phyloP scores from a whole-genome alignment of 2,797 vertebrate genomes.

The Argya squamiceps region DNA sequence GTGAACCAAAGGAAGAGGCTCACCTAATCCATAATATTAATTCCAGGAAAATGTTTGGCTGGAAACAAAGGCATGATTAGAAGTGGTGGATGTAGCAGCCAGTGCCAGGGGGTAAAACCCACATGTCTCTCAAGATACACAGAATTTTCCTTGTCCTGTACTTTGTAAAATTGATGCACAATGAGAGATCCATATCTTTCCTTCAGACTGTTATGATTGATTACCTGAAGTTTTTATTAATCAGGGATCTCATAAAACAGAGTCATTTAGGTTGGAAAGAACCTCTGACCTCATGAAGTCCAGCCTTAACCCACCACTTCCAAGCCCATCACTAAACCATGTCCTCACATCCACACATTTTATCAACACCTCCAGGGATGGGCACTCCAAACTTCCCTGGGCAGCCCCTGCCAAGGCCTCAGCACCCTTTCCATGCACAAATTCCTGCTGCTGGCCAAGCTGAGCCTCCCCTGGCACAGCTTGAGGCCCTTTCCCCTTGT shows the following conservation, averaged over 20 bases:
- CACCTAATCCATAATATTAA: rapidly evolving
- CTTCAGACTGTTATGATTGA: background rate
- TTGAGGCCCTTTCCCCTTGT: background rate
- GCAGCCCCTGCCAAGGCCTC: background rate
- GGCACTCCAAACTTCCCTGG: background rate
- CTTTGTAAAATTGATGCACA: background rate
- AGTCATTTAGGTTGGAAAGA: background rate
- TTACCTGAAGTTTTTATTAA: background rate
- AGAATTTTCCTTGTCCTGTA: background rate
- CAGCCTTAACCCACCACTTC: background rate
- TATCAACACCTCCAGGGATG: background rate
- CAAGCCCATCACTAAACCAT: background rate
- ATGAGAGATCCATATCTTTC: background rate
- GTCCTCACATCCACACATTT: background rate
- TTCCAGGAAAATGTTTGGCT: background rate
- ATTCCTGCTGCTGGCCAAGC: background rate
- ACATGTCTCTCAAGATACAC: no score
- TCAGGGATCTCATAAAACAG: background rate
- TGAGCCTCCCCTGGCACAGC: background rate
- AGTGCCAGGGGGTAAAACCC: background rate
- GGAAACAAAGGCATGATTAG: background rate
- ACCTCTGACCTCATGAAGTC: background rate
- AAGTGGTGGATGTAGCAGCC: background rate
- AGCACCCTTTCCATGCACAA: background rate
- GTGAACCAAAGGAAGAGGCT: background rate